Evolutionary conservation across 1,140 invertebrate species (phyloP).

Genomic region (Drosophila malerkotliana): DNA sequence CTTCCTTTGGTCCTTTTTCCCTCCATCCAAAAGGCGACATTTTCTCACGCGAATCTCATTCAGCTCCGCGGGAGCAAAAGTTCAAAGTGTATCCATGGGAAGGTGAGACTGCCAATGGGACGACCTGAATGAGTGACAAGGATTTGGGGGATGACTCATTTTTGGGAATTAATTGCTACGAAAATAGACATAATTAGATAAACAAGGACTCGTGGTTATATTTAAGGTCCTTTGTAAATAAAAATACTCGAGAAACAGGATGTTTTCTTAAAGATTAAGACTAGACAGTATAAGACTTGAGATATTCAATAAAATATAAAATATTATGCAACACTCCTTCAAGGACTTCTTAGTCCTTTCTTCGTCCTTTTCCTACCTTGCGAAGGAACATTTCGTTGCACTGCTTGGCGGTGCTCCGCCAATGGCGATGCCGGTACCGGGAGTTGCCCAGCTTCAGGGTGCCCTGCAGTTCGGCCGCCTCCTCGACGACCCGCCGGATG

Average conservation of each 20-base stretch:
- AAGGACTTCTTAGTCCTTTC: too few species aligned
- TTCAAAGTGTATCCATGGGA: constrained; percentile 22
- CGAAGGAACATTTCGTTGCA: constrained; percentile 90
- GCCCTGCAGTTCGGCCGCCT: constrained; percentile 87
- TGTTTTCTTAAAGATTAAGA: too few species aligned
- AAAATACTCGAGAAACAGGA: too few species aligned
- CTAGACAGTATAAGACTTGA: too few species aligned
- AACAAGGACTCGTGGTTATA: background rate
- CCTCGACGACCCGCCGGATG: constrained; percentile 87
- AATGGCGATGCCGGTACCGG: constrained; percentile 89
- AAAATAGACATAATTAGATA: constrained; percentile 1
- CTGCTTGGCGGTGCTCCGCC: constrained; percentile 89
- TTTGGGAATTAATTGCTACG: background rate
- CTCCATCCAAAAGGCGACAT: constrained; percentile 12
- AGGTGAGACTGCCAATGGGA: background rate
- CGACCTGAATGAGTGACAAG: constrained; percentile 6
- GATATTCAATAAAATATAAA: too few species aligned
- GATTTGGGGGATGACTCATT: background rate
- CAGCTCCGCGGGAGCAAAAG: constrained; percentile 27
- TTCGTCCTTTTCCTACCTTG: constrained; percentile 85
- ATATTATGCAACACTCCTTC: too few species aligned
- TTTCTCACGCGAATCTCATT: constrained; percentile 45
- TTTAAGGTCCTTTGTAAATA: background rate
- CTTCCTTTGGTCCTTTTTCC: background rate
- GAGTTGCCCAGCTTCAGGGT: constrained; percentile 87